Evolutionary conservation across 1,140 invertebrate genomes (phyloP), one percentile per base, ranked within the genome.

Genomic region (Hormaphis cornu): DNA sequence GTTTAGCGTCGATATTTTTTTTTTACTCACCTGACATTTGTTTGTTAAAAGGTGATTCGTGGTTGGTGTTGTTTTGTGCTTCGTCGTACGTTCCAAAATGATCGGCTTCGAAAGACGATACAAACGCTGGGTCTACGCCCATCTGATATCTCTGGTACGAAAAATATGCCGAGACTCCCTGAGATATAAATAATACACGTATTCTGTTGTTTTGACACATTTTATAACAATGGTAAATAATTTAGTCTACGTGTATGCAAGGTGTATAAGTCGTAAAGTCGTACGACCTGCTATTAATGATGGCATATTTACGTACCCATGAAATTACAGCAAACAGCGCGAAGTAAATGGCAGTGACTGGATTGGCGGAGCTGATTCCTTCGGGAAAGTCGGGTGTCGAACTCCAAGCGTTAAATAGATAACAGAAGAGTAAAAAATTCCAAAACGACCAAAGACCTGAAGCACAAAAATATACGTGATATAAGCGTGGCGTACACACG

Each of bases 341-440:
- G 20, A 71, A 71, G 26, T 63, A 42, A 54, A 71, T 54, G 33
- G 70, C 70, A 42, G 59, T 40, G 16, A 24, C 54, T 40, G 70
- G 56, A 63, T 71, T 71, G 46, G 70, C 48, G 30, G 58, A 54
- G 59, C 70, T 71, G 1, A 53, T 42, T 33, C 20, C 18, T 6
- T 63, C 56, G 28, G 70, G 58, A 1, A 71, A 50, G 16, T 66
- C 70, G 1, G 18, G 46, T 28, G 70, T 71, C 20, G 42, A 22
- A 6, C 58, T 26, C 70, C 70, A 71, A 9, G 58, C 14, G 8
- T 53, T 53, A 20, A 50, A 54, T 26, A 71, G 12, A 37, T 71
- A 66, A 30, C 35, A 54, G 56, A 71, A 71, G 14, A 61, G 35
- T 24, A 71, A 53, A 42, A 54, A 63, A 42, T 61, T 63, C 44